Evolutionary conservation across 2,888 invertebrate species (phyloP).

Genomic region (Aphelenchoides bicaudatus): DNA sequence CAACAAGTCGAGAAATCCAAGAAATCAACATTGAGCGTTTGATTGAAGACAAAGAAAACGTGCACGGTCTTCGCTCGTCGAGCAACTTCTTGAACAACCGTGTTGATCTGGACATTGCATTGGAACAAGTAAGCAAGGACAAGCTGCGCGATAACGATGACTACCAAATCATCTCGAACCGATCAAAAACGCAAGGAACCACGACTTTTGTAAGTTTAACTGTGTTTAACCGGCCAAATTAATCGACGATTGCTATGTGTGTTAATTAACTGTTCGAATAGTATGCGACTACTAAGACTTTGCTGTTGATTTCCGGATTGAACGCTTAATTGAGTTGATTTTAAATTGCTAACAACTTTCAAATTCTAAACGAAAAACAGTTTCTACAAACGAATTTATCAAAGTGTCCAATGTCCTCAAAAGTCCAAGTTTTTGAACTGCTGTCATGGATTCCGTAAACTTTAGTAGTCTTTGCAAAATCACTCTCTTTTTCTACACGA

Average conservation of each 20-base stretch:
- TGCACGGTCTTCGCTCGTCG: constrained; percentile 11
- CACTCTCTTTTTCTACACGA: too few relatives aligned
- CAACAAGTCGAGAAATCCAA: constrained; percentile 91
- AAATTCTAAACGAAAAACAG: too few relatives aligned
- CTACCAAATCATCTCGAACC: constrained; percentile 46
- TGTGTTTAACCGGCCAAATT: neutral
- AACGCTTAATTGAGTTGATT: too few relatives aligned
- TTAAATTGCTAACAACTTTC: too few relatives aligned
- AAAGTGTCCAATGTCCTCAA: too few relatives aligned
- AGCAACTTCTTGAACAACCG: constrained; percentile 90
- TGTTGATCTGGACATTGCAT: constrained; percentile 83
- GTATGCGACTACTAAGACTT: constrained; percentile 10
- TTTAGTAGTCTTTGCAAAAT: too few relatives aligned
- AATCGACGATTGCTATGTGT: neutral
- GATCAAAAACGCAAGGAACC: constrained; percentile 32
- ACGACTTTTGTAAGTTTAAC: constrained; percentile 40
- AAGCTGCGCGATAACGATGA: constrained; percentile 58
- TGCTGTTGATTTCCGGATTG: too few relatives aligned
- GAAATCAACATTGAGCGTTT: constrained; percentile 71
- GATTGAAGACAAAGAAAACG: constrained; percentile 30
- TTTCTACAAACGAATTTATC: too few relatives aligned
- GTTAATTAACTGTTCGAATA: too few relatives aligned
- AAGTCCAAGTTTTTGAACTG: too few relatives aligned
- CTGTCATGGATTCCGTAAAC: too few relatives aligned
- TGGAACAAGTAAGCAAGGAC: constrained; percentile 56